Conservation (phyloP, 2,113 vertebrate species). For the Nyctibius bracteatus region DNA sequence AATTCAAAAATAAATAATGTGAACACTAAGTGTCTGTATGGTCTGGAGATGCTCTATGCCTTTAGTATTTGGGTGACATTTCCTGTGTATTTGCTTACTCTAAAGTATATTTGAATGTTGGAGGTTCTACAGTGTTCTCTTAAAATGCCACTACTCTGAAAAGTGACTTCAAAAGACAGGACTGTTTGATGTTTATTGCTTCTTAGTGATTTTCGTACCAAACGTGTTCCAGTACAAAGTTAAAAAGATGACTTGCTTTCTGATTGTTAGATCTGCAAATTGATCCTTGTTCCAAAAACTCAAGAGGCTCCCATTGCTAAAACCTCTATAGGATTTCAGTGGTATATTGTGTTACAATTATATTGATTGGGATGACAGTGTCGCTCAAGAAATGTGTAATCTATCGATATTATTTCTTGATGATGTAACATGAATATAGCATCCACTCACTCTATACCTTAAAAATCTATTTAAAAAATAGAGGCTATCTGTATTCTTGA, state of each 20-base stretch:
- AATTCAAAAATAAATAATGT: constrained; percentile 59
- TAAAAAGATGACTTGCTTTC: neutral
- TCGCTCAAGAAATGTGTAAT: neutral
- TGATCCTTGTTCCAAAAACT: neutral
- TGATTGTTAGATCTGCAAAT: neutral
- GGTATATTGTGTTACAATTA: neutral
- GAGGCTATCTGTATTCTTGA: neutral
- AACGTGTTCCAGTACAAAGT: neutral
- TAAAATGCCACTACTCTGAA: constrained; percentile 43
- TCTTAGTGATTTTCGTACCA: neutral
- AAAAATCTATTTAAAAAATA: neutral
- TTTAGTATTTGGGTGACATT: constrained; percentile 65
- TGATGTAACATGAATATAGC: neutral
- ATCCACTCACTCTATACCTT: neutral
- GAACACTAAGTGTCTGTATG: constrained; percentile 8
- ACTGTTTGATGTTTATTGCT: constrained; percentile 10
- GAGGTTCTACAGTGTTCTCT: constrained; percentile 23
- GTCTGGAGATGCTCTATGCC: constrained; percentile 4
- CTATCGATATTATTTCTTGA: neutral
- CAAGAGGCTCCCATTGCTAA: neutral
- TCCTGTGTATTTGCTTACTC: constrained; percentile 57
- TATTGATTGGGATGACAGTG: neutral
- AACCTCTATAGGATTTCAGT: neutral
- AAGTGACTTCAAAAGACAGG: neutral
- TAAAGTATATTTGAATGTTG: constrained; percentile 54